Evolutionary conservation across 1,140 invertebrate species (phyloP).

Genomic region (Diachasmimorpha longicaudata): DNA sequence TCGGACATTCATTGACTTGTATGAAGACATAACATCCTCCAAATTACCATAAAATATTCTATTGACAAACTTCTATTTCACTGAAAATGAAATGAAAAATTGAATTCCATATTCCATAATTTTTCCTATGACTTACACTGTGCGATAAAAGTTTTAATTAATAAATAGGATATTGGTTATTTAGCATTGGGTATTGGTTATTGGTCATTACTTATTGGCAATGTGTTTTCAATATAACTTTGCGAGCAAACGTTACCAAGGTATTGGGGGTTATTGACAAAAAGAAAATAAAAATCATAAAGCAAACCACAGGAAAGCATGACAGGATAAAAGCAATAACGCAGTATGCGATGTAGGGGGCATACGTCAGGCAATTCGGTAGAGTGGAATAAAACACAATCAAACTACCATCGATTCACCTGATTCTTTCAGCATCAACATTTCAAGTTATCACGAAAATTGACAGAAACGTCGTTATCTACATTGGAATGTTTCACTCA

Average conservation of each 20-base stretch:
- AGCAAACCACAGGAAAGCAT: background rate
- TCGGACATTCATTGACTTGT: too few relatives aligned
- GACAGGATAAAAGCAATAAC: background rate
- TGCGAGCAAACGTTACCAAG: background rate
- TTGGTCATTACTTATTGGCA: background rate
- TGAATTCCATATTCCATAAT: too few relatives aligned
- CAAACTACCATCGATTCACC: background rate
- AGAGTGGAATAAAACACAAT: background rate
- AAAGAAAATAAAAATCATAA: background rate
- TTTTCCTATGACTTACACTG: too few relatives aligned
- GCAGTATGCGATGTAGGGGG: background rate
- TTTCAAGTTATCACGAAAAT: background rate
- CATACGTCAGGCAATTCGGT: background rate
- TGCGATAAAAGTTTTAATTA: background rate
- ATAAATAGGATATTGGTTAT: background rate
- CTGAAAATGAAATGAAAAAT: too few relatives aligned
- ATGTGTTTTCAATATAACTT: background rate
- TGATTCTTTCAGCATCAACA: background rate
- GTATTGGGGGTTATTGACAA: background rate
- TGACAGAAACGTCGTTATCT: background rate
- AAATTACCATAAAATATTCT: too few relatives aligned
- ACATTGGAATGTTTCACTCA: background rate
- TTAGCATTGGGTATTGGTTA: background rate
- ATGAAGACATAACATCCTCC: too few relatives aligned
- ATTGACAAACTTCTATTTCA: too few relatives aligned